Evolutionary conservation across 1,140 invertebrate species (phyloP), one percentile per base, ranked within the genome.

Genomic region (Venustaconcha ellipsiformis): DNA sequence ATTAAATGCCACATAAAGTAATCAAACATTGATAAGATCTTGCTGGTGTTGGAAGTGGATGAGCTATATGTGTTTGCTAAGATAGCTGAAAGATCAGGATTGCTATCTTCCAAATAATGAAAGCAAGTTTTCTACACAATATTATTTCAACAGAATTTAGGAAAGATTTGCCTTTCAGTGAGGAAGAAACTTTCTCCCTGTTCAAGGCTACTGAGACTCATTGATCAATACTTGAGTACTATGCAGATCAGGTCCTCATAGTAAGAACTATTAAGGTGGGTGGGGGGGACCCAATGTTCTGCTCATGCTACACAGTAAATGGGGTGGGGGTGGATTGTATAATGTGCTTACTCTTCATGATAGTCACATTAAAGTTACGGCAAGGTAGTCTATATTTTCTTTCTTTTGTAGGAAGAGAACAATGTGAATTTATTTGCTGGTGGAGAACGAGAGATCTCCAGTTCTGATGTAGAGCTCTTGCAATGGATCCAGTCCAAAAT

Each of bases 401-500:
- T 62, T n/a, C 5, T n/a, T 60, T 56, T 60, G 37, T 66, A 77
- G 75, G 75, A 77, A 62, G 75, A 77, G 58, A 71, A 56, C 11
- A 77, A 70, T 62, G 59, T 77, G 65, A 77, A 77, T 59, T 57
- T 77, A 48, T 77, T 77, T 68, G 60, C 70, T 57, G 75, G 75
- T 59, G 75, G 64, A 20, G 75, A 77, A 23, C 75, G 72, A 20
- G 75, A 77, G 26, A 72, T 77, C 14, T 77, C 69, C 8, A 68
- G 75, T 67, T 58, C 66, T 57, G 70, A 77, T 57, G 55, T 30
- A 23, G 75, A 77, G 56, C 60, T 72, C 65, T 77, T 77, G 64
- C 60, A 62, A 48, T 77, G 75, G 75, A 60, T 77, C 48, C 70
- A 72, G 37, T 65, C 59, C 30, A 72, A 70, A 20, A 77, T 77